A percentile compares a stretch with the other conserved stretches of the same genome.
phyloP scores from a whole-genome alignment of 1,140 invertebrate genomes.

The Cotesia typhae region DNA sequence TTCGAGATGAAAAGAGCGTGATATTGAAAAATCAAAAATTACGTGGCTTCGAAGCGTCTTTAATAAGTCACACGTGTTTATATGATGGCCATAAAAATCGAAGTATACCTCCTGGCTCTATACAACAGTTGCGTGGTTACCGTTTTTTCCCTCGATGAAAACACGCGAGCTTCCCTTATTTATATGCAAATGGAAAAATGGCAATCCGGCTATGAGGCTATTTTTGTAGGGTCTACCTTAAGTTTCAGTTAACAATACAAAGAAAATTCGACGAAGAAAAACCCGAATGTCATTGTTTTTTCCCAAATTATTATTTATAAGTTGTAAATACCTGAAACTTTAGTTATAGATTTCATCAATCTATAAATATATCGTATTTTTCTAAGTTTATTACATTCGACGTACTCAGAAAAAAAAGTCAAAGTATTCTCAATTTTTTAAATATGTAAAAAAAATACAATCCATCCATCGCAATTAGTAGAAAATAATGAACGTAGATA shows the following conservation, averaged over 20 bases:
- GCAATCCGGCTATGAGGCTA: constrained; percentile 32
- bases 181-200: constrained; percentile 53
- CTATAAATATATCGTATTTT: no score
- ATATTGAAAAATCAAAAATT: constrained; percentile 8
- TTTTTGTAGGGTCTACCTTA: constrained; percentile 35
- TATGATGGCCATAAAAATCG: constrained; percentile 5
- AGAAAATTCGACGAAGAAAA: constrained; percentile 11
- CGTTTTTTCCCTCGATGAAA: constrained; percentile 7
- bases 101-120: constrained; percentile 4
- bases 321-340: no score
- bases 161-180: constrained; percentile 44
- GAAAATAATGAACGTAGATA: no score
- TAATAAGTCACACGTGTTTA: constrained; percentile 17
- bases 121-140: constrained; percentile 5
- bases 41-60: no score
- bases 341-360: no score
- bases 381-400: no score
- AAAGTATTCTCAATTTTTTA: no score
- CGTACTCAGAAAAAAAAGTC: no score
- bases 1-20: no score
- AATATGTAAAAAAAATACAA: no score
- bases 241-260: background rate
- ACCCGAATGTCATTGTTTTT: background rate
- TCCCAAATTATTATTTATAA: background rate
- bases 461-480: no score